Percentiles rank a stretch among this genome's conserved stretches.
Evolutionary conservation across 2,888 invertebrate species (phyloP).

Genomic region (Syritta pipiens): DNA sequence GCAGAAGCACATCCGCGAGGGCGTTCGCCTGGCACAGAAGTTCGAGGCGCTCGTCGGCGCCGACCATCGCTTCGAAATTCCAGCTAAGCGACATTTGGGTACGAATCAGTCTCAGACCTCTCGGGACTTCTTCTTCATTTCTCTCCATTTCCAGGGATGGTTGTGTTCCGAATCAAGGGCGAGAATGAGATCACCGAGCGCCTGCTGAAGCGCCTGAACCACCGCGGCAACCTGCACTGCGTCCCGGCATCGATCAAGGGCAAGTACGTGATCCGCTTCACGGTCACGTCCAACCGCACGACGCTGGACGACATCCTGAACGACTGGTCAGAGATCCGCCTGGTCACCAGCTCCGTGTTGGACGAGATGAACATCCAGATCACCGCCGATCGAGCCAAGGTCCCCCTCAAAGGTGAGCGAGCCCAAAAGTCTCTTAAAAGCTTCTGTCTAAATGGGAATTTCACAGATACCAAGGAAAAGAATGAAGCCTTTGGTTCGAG

Average conservation of each 20-base stretch:
- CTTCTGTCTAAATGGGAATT: not conserved
- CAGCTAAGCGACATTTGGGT: conserved; percentile 89
- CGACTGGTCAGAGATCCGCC: conserved; percentile 93
- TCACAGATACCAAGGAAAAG: conserved; percentile 87
- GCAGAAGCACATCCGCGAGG: conserved; percentile 95
- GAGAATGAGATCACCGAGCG: conserved; percentile 93
- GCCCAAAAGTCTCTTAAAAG: not conserved
- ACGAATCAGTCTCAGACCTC: too few species aligned
- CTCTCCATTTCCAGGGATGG: conserved; percentile 88
- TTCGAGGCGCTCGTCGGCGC: conserved; percentile 92
- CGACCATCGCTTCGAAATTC: conserved; percentile 94
- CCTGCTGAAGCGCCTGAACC: conserved; percentile 92
- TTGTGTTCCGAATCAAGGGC: conserved; percentile 92
- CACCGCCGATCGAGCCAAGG: conserved; percentile 82
- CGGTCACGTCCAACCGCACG: conserved; percentile 93
- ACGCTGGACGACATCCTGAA: conserved; percentile 87
- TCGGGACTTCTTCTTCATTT: too few species aligned
- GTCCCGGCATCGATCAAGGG: conserved; percentile 96
- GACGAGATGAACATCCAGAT: conserved; percentile 82
- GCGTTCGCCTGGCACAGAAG: conserved; percentile 92
- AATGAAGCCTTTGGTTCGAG: conserved; percentile 96
- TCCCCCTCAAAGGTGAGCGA: conserved; percentile 86
- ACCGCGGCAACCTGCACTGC: conserved; percentile 92
- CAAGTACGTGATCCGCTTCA: conserved; percentile 92
- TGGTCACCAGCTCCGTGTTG: conserved; percentile 86